A percentile compares a stretch with the other conserved stretches of the same genome.
These are phyloP conservation scores for Sorex araneus DNA, from an alignment of 2,113 vertebrate genomes.

Conservation along the genomic window DNA sequence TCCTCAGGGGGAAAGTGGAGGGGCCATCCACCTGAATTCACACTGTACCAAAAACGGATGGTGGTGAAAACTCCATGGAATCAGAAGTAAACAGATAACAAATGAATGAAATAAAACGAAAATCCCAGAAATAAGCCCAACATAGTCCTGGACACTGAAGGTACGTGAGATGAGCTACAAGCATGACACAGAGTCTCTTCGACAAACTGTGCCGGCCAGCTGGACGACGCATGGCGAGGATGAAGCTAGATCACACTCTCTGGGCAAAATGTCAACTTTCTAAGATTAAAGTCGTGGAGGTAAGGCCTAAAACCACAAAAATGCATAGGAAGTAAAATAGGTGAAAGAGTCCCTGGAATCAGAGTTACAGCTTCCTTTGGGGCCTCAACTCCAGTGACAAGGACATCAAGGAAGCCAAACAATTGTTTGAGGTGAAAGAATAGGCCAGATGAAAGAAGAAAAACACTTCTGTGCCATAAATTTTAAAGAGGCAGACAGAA, in stretches of 20 bases:
- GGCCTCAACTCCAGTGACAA: too few relatives aligned
- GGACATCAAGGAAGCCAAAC: too few relatives aligned
- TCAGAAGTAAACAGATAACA: too few relatives aligned
- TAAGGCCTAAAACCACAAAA: background rate
- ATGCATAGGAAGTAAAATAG: background rate
- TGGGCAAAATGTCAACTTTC: background rate
- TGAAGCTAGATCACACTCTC: background rate
- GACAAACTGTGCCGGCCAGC: background rate
- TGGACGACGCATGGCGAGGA: background rate
- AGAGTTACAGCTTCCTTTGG: background rate
- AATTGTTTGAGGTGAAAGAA: too few relatives aligned
- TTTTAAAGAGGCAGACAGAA: too few relatives aligned
- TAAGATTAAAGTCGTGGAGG: background rate
- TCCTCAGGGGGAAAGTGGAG: background rate
- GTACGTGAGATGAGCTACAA: background rate
- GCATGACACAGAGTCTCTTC: background rate
- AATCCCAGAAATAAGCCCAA: background rate
- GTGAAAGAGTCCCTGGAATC: background rate
- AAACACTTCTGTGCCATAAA: too few relatives aligned
- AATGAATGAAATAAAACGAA: background rate
- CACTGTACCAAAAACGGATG: background rate
- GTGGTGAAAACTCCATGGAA: too few relatives aligned
- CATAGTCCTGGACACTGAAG: background rate
- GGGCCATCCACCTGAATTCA: background rate
- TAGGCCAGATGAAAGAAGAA: too few relatives aligned